Base-by-base conservation (phyloP, 1,140 invertebrate species). In the Ostrea edulis region DNA sequence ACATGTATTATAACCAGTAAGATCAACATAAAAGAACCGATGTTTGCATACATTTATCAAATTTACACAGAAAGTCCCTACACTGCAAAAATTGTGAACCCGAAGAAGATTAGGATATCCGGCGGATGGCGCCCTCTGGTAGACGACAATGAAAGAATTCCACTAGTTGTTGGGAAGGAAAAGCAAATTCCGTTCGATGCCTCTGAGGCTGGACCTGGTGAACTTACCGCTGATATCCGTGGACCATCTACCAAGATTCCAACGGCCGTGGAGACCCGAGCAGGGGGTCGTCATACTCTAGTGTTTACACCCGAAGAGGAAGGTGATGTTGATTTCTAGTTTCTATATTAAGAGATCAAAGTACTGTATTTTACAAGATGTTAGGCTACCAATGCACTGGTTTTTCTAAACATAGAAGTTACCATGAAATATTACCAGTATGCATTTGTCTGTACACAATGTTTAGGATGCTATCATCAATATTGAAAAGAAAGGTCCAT, bases 71-170 rank as follows among this genome's bases (percentile, higher is more conserved):
- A 96, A 29, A 97, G 96, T 86, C 97, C 97, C 0, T 97, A 96
- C 95, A 96, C 96, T 92, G 96, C 97, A 0, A 95, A 96, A 89
- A 96, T 97, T 35, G 96, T 97, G 22, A 97, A 97, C 92, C 96
- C 96, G 0, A 91, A 95, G 44, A 97, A 96, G 92, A 98, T 95
- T 20, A 83, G 92, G 62, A 92, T 94, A 12, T 91, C 94, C 51
- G 95, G 95, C 44, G 94, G 93, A 0, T 98, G 98, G 98, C 96
- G 97, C 11, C 95, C 94, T 95, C 96, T 90, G 93, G 96, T 97
- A 71, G 97, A 97, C 93, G 96, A 97, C 25, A 96, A 97, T 53
- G 97, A 94, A 68, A 90, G 97, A 25, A 95, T 99, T 3, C 97
- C 97, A 86, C 95, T 98, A 4, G 92, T 93, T 71, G 93, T 96